Percentiles rank a stretch among this genome's conserved stretches.
Evolutionary conservation across 1,140 invertebrate genomes (phyloP).

Genomic region (Chironomus tepperi): DNA sequence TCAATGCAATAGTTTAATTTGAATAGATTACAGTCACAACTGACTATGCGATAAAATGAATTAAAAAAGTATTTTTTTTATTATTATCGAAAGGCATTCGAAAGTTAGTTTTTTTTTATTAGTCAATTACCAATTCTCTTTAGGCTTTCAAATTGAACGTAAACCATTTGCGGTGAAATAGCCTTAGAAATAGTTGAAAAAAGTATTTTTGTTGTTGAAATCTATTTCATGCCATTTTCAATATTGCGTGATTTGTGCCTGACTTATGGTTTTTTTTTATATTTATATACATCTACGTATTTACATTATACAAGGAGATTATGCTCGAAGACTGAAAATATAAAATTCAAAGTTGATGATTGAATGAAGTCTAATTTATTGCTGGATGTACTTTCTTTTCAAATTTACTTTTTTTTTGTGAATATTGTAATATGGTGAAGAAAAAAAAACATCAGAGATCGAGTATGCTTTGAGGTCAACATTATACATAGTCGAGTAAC

Average conservation of each 20-base stretch:
- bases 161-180: background rate
- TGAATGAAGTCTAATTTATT: background rate
- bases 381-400: background rate
- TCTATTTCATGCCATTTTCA: constrained; percentile 7
- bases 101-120: background rate
- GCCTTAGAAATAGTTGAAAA: background rate
- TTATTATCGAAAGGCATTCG: background rate
- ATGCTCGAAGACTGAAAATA: background rate
- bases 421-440: background rate
- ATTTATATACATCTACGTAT: background rate
- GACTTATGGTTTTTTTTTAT: constrained; percentile 3
- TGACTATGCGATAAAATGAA: background rate
- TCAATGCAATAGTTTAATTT: background rate
- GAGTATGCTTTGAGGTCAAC: background rate
- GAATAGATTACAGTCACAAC: constrained; percentile 13
- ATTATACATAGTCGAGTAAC: too few species aligned
- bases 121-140: background rate
- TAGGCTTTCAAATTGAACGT: background rate
- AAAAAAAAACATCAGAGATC: background rate
- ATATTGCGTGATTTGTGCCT: background rate
- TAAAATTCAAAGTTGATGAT: background rate
- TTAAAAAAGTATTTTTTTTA: too few species aligned
- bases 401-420: background rate
- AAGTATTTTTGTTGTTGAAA: background rate
- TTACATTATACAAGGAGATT: background rate